These are phyloP conservation scores for Nomada fabriciana DNA, from an alignment of 2,888 invertebrate species.

Conservation along the genomic window DNA sequence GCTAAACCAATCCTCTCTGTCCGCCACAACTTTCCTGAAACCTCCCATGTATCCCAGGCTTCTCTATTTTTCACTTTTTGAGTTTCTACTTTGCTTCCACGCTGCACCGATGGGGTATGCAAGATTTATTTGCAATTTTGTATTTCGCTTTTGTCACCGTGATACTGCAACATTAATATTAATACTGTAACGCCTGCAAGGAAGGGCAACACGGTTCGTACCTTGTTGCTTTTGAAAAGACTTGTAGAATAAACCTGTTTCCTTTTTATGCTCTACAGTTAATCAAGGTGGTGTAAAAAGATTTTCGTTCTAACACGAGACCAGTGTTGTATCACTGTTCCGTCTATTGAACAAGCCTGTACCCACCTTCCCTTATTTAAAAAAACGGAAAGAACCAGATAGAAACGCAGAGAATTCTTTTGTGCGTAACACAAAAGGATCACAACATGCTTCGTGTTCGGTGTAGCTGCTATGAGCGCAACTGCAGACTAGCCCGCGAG, in stretches of 20 bases:
- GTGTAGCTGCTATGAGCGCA: neutral
- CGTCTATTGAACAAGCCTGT: too few species aligned
- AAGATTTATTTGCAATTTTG: neutral
- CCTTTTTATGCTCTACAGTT: neutral
- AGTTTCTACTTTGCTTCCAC: conserved; percentile 1
- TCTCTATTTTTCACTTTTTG: neutral
- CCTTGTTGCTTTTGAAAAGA: too few species aligned
- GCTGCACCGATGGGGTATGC: too few species aligned
- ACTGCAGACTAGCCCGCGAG: conserved; percentile 4
- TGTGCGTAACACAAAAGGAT: too few species aligned
- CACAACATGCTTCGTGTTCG: neutral
- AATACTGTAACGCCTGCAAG: neutral
- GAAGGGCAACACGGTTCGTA: neutral
- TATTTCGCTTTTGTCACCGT: neutral
- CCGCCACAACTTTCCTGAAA: neutral
- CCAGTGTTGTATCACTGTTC: too few species aligned
- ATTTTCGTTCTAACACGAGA: neutral
- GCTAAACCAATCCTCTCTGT: conserved; percentile 32
- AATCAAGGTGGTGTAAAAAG: neutral
- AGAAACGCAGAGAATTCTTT: too few species aligned
- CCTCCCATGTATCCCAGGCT: neutral
- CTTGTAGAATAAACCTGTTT: neutral
- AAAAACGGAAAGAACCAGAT: too few species aligned
- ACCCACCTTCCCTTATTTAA: too few species aligned
- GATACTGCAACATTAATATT: neutral